Conservation (phyloP, 1,140 invertebrate species). For the Drosophila ananassae region DNA sequence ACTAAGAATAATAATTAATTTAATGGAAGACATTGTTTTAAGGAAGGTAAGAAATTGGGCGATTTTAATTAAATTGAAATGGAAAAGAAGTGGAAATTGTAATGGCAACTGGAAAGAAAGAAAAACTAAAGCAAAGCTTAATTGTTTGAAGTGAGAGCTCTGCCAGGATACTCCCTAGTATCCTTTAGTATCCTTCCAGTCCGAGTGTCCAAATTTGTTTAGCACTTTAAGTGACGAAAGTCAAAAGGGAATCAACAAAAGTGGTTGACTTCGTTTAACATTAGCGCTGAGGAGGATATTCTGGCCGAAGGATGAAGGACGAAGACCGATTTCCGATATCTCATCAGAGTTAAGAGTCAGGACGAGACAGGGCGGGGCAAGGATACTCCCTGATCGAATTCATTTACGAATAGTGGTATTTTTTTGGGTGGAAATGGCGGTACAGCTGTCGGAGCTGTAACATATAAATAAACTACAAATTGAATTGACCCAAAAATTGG, state of each 20-base stretch:
- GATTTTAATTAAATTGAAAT: slow-evolving; percentile 35
- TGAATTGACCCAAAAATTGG: slow-evolving; percentile 49
- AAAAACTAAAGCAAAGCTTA: too few relatives aligned
- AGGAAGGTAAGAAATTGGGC: slow-evolving; percentile 10
- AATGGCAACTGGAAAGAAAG: too few relatives aligned
- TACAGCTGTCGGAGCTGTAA: slow-evolving; percentile 22
- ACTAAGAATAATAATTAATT: not conserved
- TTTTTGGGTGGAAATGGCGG: not conserved
- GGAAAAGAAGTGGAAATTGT: not conserved
- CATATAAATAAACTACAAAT: slow-evolving; percentile 64
- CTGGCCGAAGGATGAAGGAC: not conserved
- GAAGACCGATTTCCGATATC: slow-evolving; percentile 11
- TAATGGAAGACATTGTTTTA: not conserved
- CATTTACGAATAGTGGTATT: slow-evolving; percentile 1
- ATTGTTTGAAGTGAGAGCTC: too few relatives aligned
- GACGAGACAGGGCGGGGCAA: not conserved
- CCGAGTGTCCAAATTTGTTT: slow-evolving; percentile 52
- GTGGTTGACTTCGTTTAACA: slow-evolving; percentile 33
- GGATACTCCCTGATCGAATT: slow-evolving; percentile 10
- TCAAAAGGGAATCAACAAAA: slow-evolving; percentile 31
- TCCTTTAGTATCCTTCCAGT: not conserved
- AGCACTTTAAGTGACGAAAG: slow-evolving; percentile 39
- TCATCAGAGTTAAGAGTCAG: slow-evolving; percentile 24
- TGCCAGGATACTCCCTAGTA: too few relatives aligned
- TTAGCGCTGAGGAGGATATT: slow-evolving; percentile 1